Conservation (phyloP, 2,888 invertebrate genomes). For the Nineta flava region DNA sequence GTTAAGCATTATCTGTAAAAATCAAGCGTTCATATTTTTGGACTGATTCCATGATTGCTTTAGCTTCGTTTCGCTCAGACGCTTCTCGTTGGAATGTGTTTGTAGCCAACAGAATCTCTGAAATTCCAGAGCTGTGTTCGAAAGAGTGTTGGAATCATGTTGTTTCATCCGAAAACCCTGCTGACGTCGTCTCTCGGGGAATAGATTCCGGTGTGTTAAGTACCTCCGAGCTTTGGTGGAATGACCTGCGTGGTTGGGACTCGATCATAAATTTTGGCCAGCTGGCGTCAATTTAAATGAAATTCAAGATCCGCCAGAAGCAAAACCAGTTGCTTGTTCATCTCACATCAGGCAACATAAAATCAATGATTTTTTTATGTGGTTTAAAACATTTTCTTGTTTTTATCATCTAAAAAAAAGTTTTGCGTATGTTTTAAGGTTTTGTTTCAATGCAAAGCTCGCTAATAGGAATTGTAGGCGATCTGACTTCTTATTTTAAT, state of each 20-base stretch:
- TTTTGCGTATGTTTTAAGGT: background rate
- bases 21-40: background rate
- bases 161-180: background rate
- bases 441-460: background rate
- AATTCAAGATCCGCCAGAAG: background rate
- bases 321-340: background rate
- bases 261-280: background rate
- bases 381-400: background rate
- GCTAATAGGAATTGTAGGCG: background rate
- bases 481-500: background rate
- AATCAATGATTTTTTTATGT: background rate
- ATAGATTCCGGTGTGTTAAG: background rate
- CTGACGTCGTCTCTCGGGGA: background rate
- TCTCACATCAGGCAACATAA: background rate
- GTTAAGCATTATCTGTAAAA: background rate
- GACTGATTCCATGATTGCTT: background rate
- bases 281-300: background rate
- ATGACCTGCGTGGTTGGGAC: background rate
- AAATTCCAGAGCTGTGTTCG: background rate
- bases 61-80: background rate
- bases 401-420: background rate
- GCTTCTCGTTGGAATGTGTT: background rate
- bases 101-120: background rate
- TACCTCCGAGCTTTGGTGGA: background rate
- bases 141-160: background rate